Base-by-base conservation (phyloP, 2,888 invertebrate genomes). In the Leucophenga maculata region DNA sequence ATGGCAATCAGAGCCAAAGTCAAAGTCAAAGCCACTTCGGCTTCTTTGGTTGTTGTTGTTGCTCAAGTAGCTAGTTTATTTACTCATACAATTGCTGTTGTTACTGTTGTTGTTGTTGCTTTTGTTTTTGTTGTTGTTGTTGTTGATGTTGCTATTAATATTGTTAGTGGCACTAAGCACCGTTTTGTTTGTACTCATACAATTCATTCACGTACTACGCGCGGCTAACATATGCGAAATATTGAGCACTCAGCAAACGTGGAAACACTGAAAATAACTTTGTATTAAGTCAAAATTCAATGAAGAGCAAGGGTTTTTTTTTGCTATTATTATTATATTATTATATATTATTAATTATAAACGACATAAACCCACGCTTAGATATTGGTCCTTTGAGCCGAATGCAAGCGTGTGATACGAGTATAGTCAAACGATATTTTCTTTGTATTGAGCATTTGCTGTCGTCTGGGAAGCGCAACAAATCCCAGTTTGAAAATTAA, bases 131-230 rank as follows among this genome's bases (percentile, higher is more conserved):
- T 9, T 50, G 11, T 18, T 22, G 68, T 55, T 48, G 67, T 54
- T 20, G 69, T 65, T 65, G 57, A 64, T 68, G 71, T 65, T 68
- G 48, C 52, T 62, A 71, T 65, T 68, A 71, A 55, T 73, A 72
- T 54, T 70, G 48, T 70, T 71, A 70, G 68, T 67, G 59, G 32
- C 31, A 68, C 44, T 59, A 64, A 65, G 69, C 44, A 11, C 71
- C 67, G 31, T 64, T 71, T 72, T 67, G 59, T 59, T 59, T 14
- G 14, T 14, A 64, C 71, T 69, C 18, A 57, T 72, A 73, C 22
- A 44, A 46, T 46, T 64, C 44, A 48, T 54, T 54, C 54, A 39
- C 32, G 44, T 65, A 44, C 62, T 16, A 3, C 50, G 46, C 26
- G 52, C 20, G 16, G 13, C 18, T 14, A 13, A 16, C 50, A 18